Evolutionary conservation across 2,113 vertebrate genomes (phyloP).

Genomic region (Chlorodrepanis virens): DNA sequence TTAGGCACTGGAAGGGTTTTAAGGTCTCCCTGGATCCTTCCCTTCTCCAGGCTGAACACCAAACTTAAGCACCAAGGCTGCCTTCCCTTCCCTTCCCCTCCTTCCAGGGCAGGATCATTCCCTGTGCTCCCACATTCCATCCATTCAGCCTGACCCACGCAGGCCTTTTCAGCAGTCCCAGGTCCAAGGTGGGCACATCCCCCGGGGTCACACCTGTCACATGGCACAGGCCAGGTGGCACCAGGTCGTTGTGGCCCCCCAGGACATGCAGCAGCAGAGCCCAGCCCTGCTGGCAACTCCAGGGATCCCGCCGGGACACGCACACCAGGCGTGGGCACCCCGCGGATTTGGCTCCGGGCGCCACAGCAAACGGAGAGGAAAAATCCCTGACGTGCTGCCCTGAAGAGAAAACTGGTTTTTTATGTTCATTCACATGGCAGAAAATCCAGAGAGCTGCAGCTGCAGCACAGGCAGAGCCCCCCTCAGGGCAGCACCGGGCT

Average conservation of each 20-base stretch:
- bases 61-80: neutral
- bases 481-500: neutral
- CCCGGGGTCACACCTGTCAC: accelerated
- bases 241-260: accelerated
- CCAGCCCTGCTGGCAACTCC: neutral
- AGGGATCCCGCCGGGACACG: neutral
- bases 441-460: neutral
- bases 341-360: accelerated
- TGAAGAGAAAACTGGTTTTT: neutral
- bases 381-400: neutral
- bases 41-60: neutral
- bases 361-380: neutral
- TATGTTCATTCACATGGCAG: neutral
- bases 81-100: neutral
- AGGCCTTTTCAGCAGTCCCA: neutral
- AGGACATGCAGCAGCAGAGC: neutral
- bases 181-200: neutral
- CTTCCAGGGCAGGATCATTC: neutral
- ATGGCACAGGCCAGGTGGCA: neutral
- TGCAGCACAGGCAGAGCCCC: neutral
- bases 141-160: accelerated
- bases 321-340: neutral
- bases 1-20: neutral
- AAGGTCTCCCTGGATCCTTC: neutral
- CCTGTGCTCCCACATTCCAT: accelerated